Evolutionary conservation across 2,888 invertebrate species (phyloP).

Genomic region (Panzeria rudis): DNA sequence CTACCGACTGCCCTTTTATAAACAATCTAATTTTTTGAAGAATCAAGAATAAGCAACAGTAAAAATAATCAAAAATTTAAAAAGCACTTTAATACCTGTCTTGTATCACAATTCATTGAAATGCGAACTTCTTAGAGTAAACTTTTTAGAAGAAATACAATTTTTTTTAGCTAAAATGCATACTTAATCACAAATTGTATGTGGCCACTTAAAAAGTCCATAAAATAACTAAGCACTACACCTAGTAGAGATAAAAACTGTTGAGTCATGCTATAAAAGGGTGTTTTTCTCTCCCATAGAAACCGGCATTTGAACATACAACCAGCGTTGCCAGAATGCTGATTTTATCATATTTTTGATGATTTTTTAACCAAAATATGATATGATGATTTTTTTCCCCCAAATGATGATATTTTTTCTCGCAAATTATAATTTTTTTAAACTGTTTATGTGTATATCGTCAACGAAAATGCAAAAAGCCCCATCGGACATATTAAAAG

Average conservation of each 20-base stretch:
- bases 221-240: not conserved
- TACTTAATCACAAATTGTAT: not conserved
- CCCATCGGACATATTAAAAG: no score
- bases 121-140: not conserved
- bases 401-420: no score
- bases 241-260: conserved; percentile 23
- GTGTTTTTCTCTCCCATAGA: conserved; percentile 51
- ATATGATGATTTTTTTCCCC: no score
- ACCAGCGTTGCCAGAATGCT: no score
- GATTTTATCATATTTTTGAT: no score
- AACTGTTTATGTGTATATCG: no score
- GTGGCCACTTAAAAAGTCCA: not conserved
- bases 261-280: conserved; percentile 60
- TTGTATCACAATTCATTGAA: not conserved
- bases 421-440: no score
- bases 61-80: not conserved
- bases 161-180: not conserved
- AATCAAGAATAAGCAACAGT: not conserved
- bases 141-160: not conserved
- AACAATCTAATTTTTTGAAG: no score
- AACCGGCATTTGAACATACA: conserved; percentile 47
- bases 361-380: no score
- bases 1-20: no score
- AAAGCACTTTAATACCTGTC: no score
- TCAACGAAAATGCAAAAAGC: no score